phyloP scores from a whole-genome alignment of 92 coral and sea anemone genomes.

The Galaxea fascicularis region DNA sequence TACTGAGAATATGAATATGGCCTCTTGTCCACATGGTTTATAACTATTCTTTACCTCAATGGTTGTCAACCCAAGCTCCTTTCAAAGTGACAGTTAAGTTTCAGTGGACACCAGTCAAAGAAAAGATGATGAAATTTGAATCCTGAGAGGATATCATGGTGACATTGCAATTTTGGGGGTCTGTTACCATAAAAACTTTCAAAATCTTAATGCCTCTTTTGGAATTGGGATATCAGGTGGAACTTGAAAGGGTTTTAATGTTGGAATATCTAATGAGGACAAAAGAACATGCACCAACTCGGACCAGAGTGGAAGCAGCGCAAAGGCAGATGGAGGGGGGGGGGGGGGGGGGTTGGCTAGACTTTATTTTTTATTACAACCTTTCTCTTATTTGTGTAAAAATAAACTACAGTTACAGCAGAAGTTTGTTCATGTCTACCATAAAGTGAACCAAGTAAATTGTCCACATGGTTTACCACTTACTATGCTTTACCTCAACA shows the following conservation, averaged over 20 bases:
- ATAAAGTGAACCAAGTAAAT: background rate
- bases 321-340: no score
- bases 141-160: no score
- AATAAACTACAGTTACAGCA: background rate
- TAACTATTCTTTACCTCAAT: background rate
- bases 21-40: background rate
- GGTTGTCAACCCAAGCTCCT: no score
- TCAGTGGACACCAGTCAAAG: no score
- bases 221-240: no score
- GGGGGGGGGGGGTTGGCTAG: conserved; percentile 12
- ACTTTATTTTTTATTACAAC: background rate
- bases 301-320: conserved; percentile 20
- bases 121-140: no score
- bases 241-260: conserved; percentile 2
- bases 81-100: no score
- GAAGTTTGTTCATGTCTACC: background rate
- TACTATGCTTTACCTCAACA: background rate
- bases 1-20: no score
- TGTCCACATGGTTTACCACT: background rate
- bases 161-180: no score
- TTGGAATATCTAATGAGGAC: conserved; percentile 14
- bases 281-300: conserved; percentile 6
- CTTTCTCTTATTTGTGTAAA: no score
- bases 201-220: no score
- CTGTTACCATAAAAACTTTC: no score